These are phyloP conservation scores for Pedetes capensis DNA, from an alignment of 2,113 vertebrate genomes.

Conservation along the genomic window DNA sequence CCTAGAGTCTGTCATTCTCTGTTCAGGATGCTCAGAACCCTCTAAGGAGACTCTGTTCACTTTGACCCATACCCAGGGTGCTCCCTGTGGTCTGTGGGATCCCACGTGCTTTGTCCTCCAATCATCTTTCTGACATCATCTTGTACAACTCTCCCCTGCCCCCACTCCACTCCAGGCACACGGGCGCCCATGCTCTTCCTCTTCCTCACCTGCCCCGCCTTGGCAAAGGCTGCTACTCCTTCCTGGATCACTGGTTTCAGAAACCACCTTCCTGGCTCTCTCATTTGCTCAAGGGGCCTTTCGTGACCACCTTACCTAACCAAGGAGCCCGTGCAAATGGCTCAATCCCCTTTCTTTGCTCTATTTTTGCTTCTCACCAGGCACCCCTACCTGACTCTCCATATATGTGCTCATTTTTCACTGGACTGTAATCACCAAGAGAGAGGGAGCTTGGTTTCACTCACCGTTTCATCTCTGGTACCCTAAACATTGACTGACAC, in stretches of 20 bases:
- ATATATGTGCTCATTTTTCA: neutral
- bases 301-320: neutral
- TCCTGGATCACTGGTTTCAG: neutral
- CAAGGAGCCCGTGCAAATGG: too few relatives aligned
- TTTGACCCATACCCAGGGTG: too few relatives aligned
- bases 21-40: neutral
- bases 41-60: neutral
- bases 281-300: neutral
- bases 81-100: neutral
- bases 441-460: neutral
- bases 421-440: neutral
- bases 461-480: neutral
- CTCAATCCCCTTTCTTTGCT: neutral
- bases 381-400: neutral
- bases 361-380: neutral
- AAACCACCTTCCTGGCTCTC: neutral
- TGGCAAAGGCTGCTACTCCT: neutral
- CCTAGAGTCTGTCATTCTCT: neutral
- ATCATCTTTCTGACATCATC: neutral
- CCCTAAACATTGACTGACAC: neutral
- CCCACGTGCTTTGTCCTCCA: rapidly evolving
- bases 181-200: neutral
- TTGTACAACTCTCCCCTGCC: rapidly evolving
- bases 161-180: too few relatives aligned
- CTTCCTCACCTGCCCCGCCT: neutral